Evolutionary conservation across 2,888 invertebrate genomes (phyloP).

Genomic region (Hedychridium roseum): DNA sequence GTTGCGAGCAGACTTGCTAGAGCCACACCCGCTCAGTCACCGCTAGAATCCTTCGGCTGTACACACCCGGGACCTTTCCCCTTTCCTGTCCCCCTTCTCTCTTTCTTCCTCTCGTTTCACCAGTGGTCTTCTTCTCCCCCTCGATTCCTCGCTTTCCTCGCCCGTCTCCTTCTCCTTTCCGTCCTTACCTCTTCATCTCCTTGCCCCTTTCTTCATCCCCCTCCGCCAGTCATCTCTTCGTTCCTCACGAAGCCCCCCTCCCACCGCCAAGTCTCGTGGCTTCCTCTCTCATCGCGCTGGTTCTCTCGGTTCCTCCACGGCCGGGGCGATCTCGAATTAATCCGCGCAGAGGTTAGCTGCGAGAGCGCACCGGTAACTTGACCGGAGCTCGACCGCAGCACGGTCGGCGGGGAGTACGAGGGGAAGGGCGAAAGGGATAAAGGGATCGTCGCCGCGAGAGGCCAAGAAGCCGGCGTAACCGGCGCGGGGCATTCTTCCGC

Average conservation of each 20-base stretch:
- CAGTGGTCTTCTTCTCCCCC: too few relatives aligned
- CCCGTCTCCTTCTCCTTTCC: too few relatives aligned
- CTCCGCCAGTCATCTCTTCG: too few relatives aligned
- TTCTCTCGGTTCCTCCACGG: too few relatives aligned
- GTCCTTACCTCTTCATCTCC: too few relatives aligned
- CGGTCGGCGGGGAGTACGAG: constrained; percentile 23
- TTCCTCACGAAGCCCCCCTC: too few relatives aligned
- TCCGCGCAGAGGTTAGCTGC: constrained; percentile 48
- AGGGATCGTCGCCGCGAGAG: constrained; percentile 6
- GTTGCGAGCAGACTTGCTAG: constrained; percentile 26
- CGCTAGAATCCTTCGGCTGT: constrained; percentile 12
- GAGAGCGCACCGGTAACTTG: constrained; percentile 50
- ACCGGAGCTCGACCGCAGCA: constrained; percentile 46
- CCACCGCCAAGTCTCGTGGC: too few relatives aligned
- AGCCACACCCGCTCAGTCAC: constrained; percentile 7
- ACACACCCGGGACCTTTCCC: constrained; percentile 23
- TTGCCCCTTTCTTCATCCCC: too few relatives aligned
- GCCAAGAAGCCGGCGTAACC: constrained; percentile 4
- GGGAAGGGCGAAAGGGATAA: constrained; percentile 2
- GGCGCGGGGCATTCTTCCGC: constrained; percentile 54
- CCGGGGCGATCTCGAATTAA: constrained; percentile 56
- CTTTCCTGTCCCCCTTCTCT: too few relatives aligned
- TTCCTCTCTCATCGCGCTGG: too few relatives aligned
- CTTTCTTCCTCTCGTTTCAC: too few relatives aligned
- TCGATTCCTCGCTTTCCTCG: too few relatives aligned